phyloP scores from a whole-genome alignment of 2,888 invertebrate genomes.

The Bibio marci region DNA sequence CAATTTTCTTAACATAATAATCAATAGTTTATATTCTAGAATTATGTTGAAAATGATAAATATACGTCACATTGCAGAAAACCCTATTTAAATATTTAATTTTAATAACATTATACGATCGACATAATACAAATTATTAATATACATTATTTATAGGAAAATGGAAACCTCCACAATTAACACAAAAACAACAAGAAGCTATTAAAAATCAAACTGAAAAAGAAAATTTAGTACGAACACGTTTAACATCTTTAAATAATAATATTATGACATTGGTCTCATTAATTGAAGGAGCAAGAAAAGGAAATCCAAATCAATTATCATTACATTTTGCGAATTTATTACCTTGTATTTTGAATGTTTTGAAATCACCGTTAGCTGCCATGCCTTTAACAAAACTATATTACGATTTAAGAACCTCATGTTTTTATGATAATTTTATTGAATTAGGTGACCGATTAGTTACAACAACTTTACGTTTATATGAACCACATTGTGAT shows the following conservation, averaged over 20 bases:
- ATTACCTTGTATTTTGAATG: conserved; percentile 19
- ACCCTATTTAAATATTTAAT: too few species aligned
- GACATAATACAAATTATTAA: too few species aligned
- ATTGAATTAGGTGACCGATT: conserved; percentile 38
- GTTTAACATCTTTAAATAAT: conserved; percentile 40
- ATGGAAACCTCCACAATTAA: conserved; percentile 49
- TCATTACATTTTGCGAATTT: conserved; percentile 22
- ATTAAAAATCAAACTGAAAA: conserved; percentile 73
- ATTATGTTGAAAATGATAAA: too few species aligned
- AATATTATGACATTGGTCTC: conserved; percentile 20
- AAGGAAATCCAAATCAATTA: conserved; percentile 21
- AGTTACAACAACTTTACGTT: conserved; percentile 52
- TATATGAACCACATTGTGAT: conserved; percentile 66
- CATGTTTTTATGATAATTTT: conserved; percentile 33
- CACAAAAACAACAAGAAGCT: conserved; percentile 84
- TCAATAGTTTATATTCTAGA: too few species aligned
- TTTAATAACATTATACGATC: too few species aligned
- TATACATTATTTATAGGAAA: conserved; percentile 32
- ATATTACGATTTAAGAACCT: conserved; percentile 39
- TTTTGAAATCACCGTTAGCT: conserved; percentile 60
- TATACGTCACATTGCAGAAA: too few species aligned
- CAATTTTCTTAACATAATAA: too few species aligned
- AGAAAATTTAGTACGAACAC: conserved; percentile 58
- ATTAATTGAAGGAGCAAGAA: conserved; percentile 21
- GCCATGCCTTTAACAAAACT: conserved; percentile 47